Evolutionary conservation across 53 echinoderm and acorn worm species (phyloP), one percentile per base, ranked within the genome.

Genomic region (Echinometra lucunter): DNA sequence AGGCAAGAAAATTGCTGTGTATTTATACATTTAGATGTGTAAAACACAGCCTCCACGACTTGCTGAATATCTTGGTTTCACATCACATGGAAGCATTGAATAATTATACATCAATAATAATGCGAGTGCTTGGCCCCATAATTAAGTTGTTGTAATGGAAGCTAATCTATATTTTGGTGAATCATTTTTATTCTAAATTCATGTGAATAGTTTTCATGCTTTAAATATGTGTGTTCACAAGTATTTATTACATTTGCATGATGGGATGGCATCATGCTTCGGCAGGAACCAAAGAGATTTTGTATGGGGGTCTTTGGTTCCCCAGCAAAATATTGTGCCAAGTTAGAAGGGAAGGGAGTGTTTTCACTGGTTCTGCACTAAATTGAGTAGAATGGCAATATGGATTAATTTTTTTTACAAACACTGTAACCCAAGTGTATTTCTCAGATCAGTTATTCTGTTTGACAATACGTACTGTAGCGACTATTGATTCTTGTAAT

Each of bases 291-390:
- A 89, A 89, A 25, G 89, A 89, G 89, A 89, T 89, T 89, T 89
- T 55, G 89, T 89, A 57, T 89, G 89, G 89, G n/a, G 89, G 89
- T 89, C 57, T 89, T 89, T 89, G 89, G 89, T 89, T 89, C 49
- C 89, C 57, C 89, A 49, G 89, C 89, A 89, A 89, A 89, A 89
- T 56, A 89, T 89, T 89, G 89, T 89, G 89, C 89, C 89, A 89
- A 89, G 89, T 89, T 89, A 89, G 89, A 89, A 89, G 89, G 89
- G 89, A 89, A 89, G 89, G 89, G 55, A 89, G 89, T 89, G 89
- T 89, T 89, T 89, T 89, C 89, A 89, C 89, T 89, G 89, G 89
- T 89, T 89, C 57, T 89, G 89, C 89, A 89, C 89, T 89, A 89
- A 89, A 89, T 89, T 89, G 34, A 89, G 89, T 89, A 56, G 89